Evolutionary conservation across 2,113 vertebrate species (phyloP), one percentile per base, ranked within the genome.

Genomic region (Parotia lawesii): DNA sequence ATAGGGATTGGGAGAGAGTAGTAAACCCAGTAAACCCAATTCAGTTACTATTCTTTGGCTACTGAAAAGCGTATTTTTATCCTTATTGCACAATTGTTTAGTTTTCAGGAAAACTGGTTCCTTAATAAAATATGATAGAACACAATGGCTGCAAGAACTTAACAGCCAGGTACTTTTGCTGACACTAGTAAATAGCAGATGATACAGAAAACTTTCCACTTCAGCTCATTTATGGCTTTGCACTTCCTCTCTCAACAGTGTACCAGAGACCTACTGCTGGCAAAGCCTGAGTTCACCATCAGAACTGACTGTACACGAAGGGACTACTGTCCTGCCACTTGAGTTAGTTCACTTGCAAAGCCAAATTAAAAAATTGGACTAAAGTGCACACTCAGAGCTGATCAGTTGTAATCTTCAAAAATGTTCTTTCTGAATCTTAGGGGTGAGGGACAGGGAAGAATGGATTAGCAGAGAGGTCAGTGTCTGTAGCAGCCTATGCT

Each of bases 261-360:
- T 27, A 76, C 75, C 5, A 58, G 21, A 86, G 42, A 87, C 53
- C 40, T 64, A 10, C 44, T 40, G 37, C 37, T 44, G 38, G 56
- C 57, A 80, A 16, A 57, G 21, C 15, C 76, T 75, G 53, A 38
- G 50, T 5, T 92, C 58, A 54, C 37, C 53, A 38, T 79, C 65
- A 75, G 53, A 85, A 72, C 53, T 24, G 31, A 50, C 7, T 2
- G 6, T 28, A n/a, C 4, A 0, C 0, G 0, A 61, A 22, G 33
- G 13, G 8, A 65, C 28, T 15, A 16, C 42, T 35, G 29, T 69
- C n/a, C 64, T 61, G 23, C 24, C 76, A 23, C 37, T 67, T 74
- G 25, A n/a, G 10, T 27, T 23, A n/a, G 33, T 28, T 77, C 65
- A 77, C n/a, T 78, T 73, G 40, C 45, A 83, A 90, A 88, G 29